These are phyloP conservation scores for Strix occidentalis DNA, from an alignment of 2,797 vertebrate species.

Conservation along the genomic window DNA sequence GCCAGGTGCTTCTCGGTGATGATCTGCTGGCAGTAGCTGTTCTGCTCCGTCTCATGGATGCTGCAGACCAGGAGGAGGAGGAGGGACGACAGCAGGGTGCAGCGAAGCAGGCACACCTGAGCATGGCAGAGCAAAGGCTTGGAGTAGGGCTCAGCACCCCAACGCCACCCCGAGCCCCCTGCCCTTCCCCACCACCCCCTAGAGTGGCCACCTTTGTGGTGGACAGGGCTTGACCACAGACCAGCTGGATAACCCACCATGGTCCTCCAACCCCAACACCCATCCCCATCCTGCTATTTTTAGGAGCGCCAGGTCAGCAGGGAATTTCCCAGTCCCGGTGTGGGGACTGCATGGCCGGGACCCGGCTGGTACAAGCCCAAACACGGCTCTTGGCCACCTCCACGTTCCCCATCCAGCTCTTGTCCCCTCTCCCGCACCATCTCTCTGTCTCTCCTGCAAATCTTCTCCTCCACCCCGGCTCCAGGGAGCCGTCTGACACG, in stretches of 20 bases:
- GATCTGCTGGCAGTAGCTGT: constrained; percentile 67
- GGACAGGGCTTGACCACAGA: background rate
- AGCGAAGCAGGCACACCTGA: constrained; percentile 67
- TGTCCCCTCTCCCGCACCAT: background rate
- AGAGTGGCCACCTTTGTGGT: background rate
- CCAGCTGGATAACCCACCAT: background rate
- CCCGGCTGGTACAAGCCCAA: background rate
- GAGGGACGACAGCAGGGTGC: constrained; percentile 47
- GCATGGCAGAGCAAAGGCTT: background rate
- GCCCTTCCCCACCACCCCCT: background rate
- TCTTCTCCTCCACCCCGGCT: background rate
- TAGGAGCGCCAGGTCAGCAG: constrained; percentile 4
- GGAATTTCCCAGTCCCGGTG: background rate
- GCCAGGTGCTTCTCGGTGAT: constrained; percentile 66
- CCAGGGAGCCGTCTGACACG: background rate
- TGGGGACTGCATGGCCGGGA: background rate
- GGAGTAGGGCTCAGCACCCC: background rate
- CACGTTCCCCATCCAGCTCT: background rate
- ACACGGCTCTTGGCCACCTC: background rate
- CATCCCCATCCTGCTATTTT: constrained; percentile 2
- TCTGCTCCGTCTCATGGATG: constrained; percentile 50
- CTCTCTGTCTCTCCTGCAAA: background rate
- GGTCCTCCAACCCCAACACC: background rate
- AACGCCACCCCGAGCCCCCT: background rate
- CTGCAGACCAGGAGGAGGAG: constrained; percentile 61